These are phyloP conservation scores for Vireo altiloquus DNA, from an alignment of 2,113 vertebrate genomes.

Conservation along the genomic window DNA sequence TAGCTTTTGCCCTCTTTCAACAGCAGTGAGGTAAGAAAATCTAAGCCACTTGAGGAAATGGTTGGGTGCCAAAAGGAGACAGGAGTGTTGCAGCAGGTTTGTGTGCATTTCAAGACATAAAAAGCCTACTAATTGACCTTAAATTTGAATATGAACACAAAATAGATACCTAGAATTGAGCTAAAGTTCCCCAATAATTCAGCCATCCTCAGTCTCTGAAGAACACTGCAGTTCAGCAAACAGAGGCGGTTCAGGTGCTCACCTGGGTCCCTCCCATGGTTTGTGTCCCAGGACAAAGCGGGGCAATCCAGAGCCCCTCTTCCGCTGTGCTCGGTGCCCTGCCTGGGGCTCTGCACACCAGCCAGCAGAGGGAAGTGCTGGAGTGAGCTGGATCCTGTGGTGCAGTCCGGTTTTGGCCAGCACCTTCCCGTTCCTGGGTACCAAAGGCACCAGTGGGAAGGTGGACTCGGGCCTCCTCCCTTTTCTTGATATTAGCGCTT, in stretches of 20 bases:
- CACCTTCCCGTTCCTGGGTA: neutral
- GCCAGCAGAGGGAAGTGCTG: neutral
- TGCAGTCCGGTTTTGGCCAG: fast-evolving
- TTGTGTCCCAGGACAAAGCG: neutral
- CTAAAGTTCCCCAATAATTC: neutral
- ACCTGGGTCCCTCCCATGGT: fast-evolving
- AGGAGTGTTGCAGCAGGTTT: neutral
- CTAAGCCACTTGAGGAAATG: neutral
- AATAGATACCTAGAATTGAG: neutral
- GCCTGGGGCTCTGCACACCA: neutral
- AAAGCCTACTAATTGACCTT: neutral
- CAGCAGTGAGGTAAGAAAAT: neutral
- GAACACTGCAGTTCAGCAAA: fast-evolving
- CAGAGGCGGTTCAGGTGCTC: fast-evolving
- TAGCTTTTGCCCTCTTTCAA: neutral
- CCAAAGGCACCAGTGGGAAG: neutral
- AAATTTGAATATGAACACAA: neutral
- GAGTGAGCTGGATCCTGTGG: neutral
- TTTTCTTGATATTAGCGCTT: neutral
- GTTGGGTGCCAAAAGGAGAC: neutral
- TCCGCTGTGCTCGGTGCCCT: neutral
- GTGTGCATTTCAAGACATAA: neutral
- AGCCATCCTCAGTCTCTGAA: neutral
- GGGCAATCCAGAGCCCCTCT: neutral
- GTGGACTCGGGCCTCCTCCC: neutral